Evolutionary conservation across 2,797 vertebrate species (phyloP).

Genomic region (Dromococcyx pavoninus): DNA sequence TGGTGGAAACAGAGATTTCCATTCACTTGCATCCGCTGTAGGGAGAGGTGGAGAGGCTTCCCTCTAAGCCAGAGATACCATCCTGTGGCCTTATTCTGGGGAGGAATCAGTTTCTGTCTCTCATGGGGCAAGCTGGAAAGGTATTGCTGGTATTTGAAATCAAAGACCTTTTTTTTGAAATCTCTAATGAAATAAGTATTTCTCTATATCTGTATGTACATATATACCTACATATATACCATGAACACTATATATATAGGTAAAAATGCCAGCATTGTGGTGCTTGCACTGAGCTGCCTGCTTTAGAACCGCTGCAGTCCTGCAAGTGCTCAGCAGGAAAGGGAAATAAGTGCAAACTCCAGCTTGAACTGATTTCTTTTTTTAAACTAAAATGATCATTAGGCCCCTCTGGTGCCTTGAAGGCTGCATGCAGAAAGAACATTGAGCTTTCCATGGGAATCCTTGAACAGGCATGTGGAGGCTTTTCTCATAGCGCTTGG

Average conservation of each 20-base stretch:
- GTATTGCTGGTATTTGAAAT: neutral
- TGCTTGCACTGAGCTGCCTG: neutral
- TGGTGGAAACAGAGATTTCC: neutral
- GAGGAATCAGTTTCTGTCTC: neutral
- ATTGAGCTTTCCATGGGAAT: neutral
- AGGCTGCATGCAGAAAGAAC: rapidly evolving
- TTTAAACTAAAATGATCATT: neutral
- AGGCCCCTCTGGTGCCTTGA: neutral
- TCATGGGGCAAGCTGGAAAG: neutral
- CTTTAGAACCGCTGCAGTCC: neutral
- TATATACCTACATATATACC: too few relatives aligned
- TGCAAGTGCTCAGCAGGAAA: neutral
- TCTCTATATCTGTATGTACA: neutral
- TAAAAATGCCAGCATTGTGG: neutral
- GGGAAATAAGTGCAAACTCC: neutral
- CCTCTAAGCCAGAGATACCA: neutral
- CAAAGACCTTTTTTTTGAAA: neutral
- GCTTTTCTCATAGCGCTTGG: neutral
- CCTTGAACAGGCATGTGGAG: neutral
- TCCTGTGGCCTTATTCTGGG: neutral
- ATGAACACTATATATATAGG: neutral
- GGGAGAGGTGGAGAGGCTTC: neutral
- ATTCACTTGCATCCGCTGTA: neutral
- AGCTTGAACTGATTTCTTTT: neutral
- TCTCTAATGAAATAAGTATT: neutral